These are phyloP conservation scores for Tor tambroides DNA, from an alignment of 2,113 vertebrate genomes.

Conservation along the genomic window DNA sequence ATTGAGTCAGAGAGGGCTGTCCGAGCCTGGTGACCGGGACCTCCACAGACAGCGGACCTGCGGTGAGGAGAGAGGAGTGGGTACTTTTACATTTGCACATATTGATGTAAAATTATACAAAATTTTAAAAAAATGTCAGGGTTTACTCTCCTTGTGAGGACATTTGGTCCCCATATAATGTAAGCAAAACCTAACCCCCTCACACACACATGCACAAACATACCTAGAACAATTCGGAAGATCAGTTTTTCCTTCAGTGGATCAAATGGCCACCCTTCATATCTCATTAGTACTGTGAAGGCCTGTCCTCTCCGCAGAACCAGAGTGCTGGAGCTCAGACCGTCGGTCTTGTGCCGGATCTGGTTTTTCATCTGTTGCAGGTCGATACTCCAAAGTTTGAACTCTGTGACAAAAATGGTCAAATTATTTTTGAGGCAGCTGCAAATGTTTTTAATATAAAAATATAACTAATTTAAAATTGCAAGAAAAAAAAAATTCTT, in stretches of 20 bases:
- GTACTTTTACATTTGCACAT: constrained; percentile 51
- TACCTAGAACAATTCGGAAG: constrained; percentile 70
- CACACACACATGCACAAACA: background rate
- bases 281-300: constrained; percentile 63
- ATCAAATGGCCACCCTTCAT: constrained; percentile 62
- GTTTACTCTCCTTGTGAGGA: background rate
- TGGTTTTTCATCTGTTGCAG: constrained; percentile 66
- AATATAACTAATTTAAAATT: background rate
- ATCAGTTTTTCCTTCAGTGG: constrained; percentile 61
- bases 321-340: constrained; percentile 63
- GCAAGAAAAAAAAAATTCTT: background rate
- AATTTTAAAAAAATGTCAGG: too few relatives aligned
- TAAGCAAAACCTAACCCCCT: background rate
- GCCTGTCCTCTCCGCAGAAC: constrained; percentile 75
- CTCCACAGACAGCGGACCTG: constrained; percentile 62
- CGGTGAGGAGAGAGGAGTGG: background rate
- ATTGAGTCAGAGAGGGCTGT: constrained; percentile 26
- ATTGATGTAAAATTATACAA: too few relatives aligned
- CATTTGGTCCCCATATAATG: background rate
- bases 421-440: background rate
- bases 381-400: constrained; percentile 58
- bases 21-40: constrained; percentile 63
- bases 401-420: constrained; percentile 54
- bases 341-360: constrained; percentile 65
- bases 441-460: background rate